A percentile compares a stretch with the other conserved stretches of the same genome.
Evolutionary conservation across 64 coral and sea anemone species (phyloP).

Genomic region (Platygyra sinensis): DNA sequence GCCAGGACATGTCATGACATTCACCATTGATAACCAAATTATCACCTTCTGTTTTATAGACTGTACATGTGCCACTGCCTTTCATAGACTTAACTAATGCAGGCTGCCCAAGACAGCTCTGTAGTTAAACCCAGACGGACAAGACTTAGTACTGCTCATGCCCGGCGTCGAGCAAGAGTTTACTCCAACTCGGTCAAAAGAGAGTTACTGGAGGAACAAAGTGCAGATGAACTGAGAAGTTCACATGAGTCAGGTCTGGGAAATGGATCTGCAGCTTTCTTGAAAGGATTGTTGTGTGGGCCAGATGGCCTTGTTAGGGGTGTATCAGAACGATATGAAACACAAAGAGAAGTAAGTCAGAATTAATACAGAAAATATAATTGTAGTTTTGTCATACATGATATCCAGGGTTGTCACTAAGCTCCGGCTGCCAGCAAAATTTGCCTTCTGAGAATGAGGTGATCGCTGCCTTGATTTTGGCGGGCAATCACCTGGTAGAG

Average conservation of each 20-base stretch:
- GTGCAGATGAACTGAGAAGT: constrained; percentile 35
- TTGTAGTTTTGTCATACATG: no score
- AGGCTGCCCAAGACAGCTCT: constrained; percentile 12
- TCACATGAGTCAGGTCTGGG: constrained; percentile 35
- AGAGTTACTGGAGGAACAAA: constrained; percentile 10
- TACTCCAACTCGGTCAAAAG: constrained; percentile 39
- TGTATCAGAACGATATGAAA: constrained; percentile 34
- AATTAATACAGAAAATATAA: no score
- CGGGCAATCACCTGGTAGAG: no score
- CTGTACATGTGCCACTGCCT: no score
- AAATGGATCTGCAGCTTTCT: neutral
- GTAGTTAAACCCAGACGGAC: constrained; percentile 27
- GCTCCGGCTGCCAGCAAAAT: no score
- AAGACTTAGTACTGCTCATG: constrained; percentile 64
- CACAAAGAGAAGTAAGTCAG: constrained; percentile 34
- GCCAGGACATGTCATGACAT: no score
- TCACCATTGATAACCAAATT: no score
- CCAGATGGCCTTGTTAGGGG: neutral
- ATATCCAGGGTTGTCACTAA: no score
- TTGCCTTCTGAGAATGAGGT: no score
- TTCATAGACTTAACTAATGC: no score
- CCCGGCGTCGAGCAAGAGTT: constrained; percentile 54
- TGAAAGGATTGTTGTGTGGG: constrained; percentile 9
- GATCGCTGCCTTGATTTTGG: no score
- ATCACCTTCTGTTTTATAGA: no score